These are phyloP conservation scores for Saccostrea echinata DNA, from an alignment of 1,140 invertebrate species.

Conservation along the genomic window DNA sequence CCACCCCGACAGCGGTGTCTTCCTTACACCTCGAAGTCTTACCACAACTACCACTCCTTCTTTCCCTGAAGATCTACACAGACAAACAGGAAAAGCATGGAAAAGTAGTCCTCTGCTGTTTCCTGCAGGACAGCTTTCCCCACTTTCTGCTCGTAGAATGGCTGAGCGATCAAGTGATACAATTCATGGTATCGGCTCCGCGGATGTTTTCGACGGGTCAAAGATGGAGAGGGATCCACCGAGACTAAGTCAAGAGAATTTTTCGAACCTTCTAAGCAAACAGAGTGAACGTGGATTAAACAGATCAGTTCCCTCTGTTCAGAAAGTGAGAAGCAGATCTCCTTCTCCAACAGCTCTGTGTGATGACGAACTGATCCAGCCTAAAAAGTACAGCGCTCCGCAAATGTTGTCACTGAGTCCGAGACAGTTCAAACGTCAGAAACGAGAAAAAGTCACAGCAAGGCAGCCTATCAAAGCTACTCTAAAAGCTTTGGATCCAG, in stretches of 20 bases:
- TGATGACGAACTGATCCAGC: slow-evolving; percentile 2
- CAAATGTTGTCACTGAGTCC: slow-evolving; percentile 48
- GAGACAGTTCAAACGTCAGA: not conserved
- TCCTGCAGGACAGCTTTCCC: not conserved
- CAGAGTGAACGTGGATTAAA: not conserved
- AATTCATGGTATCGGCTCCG: not conserved
- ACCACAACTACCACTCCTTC: slow-evolving; percentile 13
- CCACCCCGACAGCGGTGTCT: slow-evolving; percentile 53
- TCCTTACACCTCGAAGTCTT: slow-evolving; percentile 42
- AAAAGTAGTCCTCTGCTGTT: not conserved
- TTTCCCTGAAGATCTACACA: not conserved
- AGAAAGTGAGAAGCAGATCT: slow-evolving; percentile 1
- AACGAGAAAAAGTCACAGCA: not conserved
- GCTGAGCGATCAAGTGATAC: not conserved
- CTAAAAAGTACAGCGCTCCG: slow-evolving; percentile 37
- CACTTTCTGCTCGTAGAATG: not conserved
- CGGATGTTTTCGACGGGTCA: not conserved
- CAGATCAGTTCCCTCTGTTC: not conserved
- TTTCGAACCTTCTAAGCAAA: not conserved
- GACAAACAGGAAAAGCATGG: slow-evolving; percentile 27
- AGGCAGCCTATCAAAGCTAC: slow-evolving; percentile 1
- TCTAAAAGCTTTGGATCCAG: not conserved
- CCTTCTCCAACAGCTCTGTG: slow-evolving; percentile 31
- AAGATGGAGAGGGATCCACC: not conserved
- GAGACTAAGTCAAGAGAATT: not conserved